phyloP scores from a whole-genome alignment of 2,888 invertebrate genomes.

The Rotaria sp. region DNA sequence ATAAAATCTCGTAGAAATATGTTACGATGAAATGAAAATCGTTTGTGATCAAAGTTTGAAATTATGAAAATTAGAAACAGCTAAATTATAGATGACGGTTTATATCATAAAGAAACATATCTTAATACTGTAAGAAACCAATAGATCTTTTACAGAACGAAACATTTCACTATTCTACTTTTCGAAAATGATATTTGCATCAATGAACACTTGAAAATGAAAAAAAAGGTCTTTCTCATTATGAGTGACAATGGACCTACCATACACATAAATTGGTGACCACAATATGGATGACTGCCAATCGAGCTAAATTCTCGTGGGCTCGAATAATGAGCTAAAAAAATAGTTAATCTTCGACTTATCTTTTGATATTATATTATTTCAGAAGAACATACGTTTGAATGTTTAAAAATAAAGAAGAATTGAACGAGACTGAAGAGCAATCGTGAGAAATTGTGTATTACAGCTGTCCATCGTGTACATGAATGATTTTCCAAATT shows the following conservation, averaged over 20 bases:
- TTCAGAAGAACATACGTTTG: not conserved
- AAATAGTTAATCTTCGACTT: not conserved
- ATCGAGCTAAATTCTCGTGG: not conserved
- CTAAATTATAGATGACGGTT: no score
- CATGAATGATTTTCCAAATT: not conserved
- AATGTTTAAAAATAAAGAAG: slow-evolving; percentile 20
- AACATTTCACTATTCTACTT: no score
- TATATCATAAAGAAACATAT: no score
- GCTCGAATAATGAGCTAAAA: slow-evolving; percentile 17
- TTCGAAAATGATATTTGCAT: no score
- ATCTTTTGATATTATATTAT: not conserved
- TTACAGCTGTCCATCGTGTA: not conserved
- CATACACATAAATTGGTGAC: slow-evolving; percentile 1
- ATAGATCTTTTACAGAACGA: no score
- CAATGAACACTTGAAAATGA: no score
- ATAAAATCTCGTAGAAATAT: no score
- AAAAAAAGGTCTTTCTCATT: no score
- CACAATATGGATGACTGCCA: not conserved
- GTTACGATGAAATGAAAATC: no score
- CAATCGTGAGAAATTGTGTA: not conserved
- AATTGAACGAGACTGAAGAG: not conserved
- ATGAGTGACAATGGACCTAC: not conserved
- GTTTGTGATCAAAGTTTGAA: no score
- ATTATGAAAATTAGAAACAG: no score
- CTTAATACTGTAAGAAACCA: no score